Evolutionary conservation across 2,797 vertebrate genomes (phyloP), one percentile per base, ranked within the genome.

Genomic region (Gymnothorax javanicus): DNA sequence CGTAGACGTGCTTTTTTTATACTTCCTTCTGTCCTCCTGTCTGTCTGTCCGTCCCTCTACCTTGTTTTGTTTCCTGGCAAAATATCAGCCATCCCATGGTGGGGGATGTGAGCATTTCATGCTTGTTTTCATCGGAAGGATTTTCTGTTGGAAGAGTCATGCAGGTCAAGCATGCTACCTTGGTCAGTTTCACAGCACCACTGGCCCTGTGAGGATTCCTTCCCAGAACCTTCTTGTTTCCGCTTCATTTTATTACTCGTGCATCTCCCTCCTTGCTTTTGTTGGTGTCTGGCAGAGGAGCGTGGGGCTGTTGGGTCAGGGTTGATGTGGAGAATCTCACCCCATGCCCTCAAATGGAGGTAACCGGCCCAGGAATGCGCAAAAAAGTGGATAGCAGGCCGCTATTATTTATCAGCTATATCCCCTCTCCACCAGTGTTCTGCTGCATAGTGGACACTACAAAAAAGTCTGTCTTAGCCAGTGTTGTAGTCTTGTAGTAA

Each of bases 391-490:
- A 15, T 1, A 15, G 58, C 15, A 13, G 62, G 62, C 4, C 15
- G 23, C 6, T 12, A 84, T 60, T 13, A 83, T 90, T 87, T 87
- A 84, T 85, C 64, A 77, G 58, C 83, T 54, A 67, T 59, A 33
- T 8, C 54, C 17, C 83, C 50, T 86, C 86, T 84, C 85, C 58
- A 23, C 62, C 54, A 54, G 33, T 43, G 2, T 59, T 13, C 58
- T 59, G 9, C 7, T 59, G 58, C 58, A 59, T 13, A 59, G 58
- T 9, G 58, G 9, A 59, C 58, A 59, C 58, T 0, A 13, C 8
- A 43, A 43, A 43, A 43, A 43, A 43, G 1, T 43, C 33, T 43
- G 33, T 43, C 33, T 43, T 43, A 43, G 33, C 33, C 33, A 43
- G 33, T 43, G 33, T 43, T 2, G 33, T 43, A 1, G 33, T 43